Evolutionary conservation across 64 coral and sea anemone genomes (phyloP).

Genomic region (Exaiptasia diaphana): DNA sequence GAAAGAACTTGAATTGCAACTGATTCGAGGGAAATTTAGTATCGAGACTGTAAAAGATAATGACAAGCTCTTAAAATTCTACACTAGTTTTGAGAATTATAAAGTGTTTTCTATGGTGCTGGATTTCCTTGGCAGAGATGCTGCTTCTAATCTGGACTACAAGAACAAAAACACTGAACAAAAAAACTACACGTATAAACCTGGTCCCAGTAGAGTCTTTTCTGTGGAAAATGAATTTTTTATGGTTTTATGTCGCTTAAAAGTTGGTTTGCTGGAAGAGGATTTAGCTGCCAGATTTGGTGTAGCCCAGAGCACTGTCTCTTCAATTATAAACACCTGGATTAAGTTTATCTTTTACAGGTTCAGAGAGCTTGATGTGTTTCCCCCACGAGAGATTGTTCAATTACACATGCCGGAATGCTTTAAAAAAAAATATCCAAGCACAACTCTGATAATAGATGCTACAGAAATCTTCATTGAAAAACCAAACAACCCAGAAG

Average conservation of each 20-base stretch:
- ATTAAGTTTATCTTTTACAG: slow-evolving; percentile 54
- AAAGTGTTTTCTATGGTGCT: slow-evolving; percentile 58
- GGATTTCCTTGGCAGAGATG: slow-evolving; percentile 56
- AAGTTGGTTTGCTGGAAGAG: slow-evolving; percentile 65
- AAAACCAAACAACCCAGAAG: slow-evolving; percentile 48
- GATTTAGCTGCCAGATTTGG: slow-evolving; percentile 71
- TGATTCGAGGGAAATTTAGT: no score
- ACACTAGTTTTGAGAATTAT: slow-evolving; percentile 41
- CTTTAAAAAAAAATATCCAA: slow-evolving; percentile 51
- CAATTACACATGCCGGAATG: slow-evolving; percentile 59
- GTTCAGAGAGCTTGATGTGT: slow-evolving; percentile 69
- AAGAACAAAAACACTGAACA: slow-evolving; percentile 28
- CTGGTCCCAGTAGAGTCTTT: slow-evolving; percentile 61
- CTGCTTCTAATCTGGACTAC: slow-evolving; percentile 67
- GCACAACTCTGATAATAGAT: slow-evolving; percentile 26
- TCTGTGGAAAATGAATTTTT: slow-evolving; percentile 74
- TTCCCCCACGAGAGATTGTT: slow-evolving; percentile 40
- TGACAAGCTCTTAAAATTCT: no score
- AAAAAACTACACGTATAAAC: slow-evolving; percentile 63
- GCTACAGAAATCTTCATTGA: slow-evolving; percentile 57
- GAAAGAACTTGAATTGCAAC: slow-evolving; percentile 47
- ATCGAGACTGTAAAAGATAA: no score
- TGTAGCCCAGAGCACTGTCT: slow-evolving; percentile 53
- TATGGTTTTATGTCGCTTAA: slow-evolving; percentile 57
- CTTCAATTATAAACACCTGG: slow-evolving; percentile 56